Conservation (phyloP, 2,888 invertebrate genomes). For the Ornithoptera alexandrae region DNA sequence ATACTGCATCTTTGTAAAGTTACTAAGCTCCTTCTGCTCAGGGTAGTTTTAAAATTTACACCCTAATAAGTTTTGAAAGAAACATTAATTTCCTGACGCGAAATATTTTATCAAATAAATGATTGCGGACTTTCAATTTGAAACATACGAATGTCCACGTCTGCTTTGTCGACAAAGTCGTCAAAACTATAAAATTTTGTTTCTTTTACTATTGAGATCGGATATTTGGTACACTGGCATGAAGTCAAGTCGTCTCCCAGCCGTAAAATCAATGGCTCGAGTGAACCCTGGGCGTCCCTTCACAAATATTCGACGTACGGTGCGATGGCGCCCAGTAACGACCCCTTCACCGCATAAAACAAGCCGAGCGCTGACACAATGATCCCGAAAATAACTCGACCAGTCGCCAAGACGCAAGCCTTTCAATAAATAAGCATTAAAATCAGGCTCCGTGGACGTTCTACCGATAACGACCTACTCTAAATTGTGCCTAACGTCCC, state of each 20-base stretch:
- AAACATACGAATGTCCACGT: too few species aligned
- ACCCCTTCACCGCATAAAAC: conserved; percentile 53
- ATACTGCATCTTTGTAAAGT: too few species aligned
- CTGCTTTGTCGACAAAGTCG: too few species aligned
- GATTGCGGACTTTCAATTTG: too few species aligned
- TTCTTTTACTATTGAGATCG: neutral
- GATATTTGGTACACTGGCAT: conserved; percentile 8
- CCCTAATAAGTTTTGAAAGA: too few species aligned
- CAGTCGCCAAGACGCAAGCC: conserved; percentile 54
- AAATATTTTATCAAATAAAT: too few species aligned
- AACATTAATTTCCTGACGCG: too few species aligned
- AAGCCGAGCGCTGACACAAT: conserved; percentile 59
- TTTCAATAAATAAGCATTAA: conserved; percentile 78
- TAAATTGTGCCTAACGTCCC: conserved; percentile 48
- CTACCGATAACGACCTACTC: conserved; percentile 54
- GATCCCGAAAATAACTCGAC: conserved; percentile 68
- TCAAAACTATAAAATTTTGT: neutral
- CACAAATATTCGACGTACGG: conserved; percentile 19
- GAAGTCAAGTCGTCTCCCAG: conserved; percentile 7
- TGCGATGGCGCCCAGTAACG: conserved; percentile 33
- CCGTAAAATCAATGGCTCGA: conserved; percentile 23
- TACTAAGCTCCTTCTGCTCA: too few species aligned
- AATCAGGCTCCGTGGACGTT: conserved; percentile 49
- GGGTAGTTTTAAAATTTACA: too few species aligned
- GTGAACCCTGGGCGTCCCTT: conserved; percentile 17